These are phyloP conservation scores for Heliothis virescens DNA, from an alignment of 1,140 invertebrate species.

Conservation along the genomic window DNA sequence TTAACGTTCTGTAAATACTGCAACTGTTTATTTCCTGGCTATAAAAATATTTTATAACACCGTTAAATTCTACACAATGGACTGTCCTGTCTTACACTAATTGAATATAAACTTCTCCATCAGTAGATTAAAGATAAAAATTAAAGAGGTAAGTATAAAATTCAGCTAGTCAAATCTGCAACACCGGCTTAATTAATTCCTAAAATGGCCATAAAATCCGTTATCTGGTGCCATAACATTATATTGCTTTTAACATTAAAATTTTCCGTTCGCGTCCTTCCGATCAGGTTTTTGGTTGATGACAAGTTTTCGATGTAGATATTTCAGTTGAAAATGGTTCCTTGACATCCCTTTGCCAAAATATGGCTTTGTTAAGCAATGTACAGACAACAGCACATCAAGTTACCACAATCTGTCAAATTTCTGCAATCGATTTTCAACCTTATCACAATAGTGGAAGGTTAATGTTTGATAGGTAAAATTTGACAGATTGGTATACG, in stretches of 20 bases:
- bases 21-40: background rate
- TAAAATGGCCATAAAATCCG: slow-evolving; percentile 31
- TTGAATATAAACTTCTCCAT: background rate
- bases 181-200: slow-evolving; percentile 37
- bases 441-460: no score
- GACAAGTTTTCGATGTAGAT: slow-evolving; percentile 24
- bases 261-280: slow-evolving; percentile 28
- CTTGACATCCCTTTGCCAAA: slow-evolving; percentile 36
- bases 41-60: background rate
- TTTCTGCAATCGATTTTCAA: no score
- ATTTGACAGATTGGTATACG: no score
- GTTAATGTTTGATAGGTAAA: no score
- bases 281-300: slow-evolving; percentile 18
- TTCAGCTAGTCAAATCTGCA: slow-evolving; percentile 36
- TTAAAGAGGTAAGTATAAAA: slow-evolving; percentile 12
- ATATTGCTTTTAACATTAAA: slow-evolving; percentile 47
- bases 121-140: slow-evolving; percentile 1
- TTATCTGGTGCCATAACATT: slow-evolving; percentile 44
- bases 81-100: background rate
- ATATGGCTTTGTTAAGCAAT: slow-evolving; percentile 1
- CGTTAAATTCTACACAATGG: background rate
- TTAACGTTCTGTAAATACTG: background rate
- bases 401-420: no score
- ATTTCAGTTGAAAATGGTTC: slow-evolving; percentile 17
- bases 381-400: no score